Evolutionary conservation across 2,113 vertebrate genomes (phyloP), one percentile per base, ranked within the genome.

Genomic region (Henicopernis longicauda): DNA sequence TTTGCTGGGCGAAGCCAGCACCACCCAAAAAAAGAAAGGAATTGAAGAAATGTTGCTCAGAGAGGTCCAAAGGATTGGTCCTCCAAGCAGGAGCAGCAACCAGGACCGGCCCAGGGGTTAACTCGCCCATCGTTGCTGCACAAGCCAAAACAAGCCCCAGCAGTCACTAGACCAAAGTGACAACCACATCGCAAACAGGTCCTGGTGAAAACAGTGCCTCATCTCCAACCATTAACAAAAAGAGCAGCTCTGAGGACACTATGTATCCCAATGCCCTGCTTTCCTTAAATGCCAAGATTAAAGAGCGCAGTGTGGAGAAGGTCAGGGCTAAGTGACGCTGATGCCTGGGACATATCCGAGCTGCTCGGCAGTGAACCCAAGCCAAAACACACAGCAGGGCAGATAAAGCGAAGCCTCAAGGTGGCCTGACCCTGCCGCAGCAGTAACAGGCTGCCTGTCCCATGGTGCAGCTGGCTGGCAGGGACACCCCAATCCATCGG

Each of bases 261-360:
- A 2, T 6, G 66, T 90, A 85, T 79, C 74, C 79, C 63, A 23
- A 47, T 20, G 71, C 70, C 84, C 80, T 5, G 73, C 90, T 88
- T 22, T 69, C 91, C 91, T 91, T 61, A 45, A 62, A 70, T 11
- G 55, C 83, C 9, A 40, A 76, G 93, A 95, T 80, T 66, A 94
- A 78, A 2, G 45, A 89, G 76, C 1, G 3, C 42, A 9, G 89
- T 0, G 11, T 16, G 58, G 86, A 85, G 91, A 85, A 96, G 87
- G 87, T 95, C 94, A 95, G 21, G 86, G 94, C 82, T 19, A 50
- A 73, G 78, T 85, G 94, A 97, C 58, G 91, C 78, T n/a, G 91
- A 88, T 62, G 96, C 87, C 89, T 49, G 58, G 81, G 89, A 85
- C 73, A 19, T 25, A 65, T 49, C 57, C 0, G 47, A 91, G 94